Conservation (phyloP, 2,113 vertebrate genomes). For the Catharus fuscescens region DNA sequence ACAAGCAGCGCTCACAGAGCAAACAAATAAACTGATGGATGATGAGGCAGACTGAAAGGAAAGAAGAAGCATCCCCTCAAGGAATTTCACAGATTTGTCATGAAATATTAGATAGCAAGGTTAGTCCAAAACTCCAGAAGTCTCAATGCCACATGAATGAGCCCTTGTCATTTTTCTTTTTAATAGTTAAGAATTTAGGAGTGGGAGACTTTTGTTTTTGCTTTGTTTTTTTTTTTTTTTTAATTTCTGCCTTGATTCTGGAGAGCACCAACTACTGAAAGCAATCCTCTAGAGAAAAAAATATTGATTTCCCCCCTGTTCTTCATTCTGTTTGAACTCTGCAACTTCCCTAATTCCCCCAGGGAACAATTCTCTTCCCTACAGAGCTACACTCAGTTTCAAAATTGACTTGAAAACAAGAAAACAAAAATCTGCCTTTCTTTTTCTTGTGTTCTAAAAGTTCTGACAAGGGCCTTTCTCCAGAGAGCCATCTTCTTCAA, state of each 20-base stretch:
- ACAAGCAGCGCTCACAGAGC: neutral
- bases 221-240: neutral
- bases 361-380: conserved; percentile 62
- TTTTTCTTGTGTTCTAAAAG: conserved; percentile 59
- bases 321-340: conserved; percentile 58
- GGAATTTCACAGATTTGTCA: neutral
- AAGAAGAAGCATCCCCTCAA: neutral
- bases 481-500: conserved; percentile 65
- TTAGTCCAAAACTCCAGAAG: neutral
- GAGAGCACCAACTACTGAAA: conserved; percentile 13
- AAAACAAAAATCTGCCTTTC: conserved; percentile 68
- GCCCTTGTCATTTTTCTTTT: neutral
- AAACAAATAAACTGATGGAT: neutral
- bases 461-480: conserved; percentile 71
- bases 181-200: neutral
- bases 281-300: conserved; percentile 18
- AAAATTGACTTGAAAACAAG: conserved; percentile 68
- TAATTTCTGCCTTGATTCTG: conserved; percentile 44
- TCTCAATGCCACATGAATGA: neutral
- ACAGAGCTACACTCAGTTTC: conserved; percentile 53
- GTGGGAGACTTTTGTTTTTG: neutral
- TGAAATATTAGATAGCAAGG: neutral
- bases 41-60: neutral
- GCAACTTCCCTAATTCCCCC: conserved; percentile 49
- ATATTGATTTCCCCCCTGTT: conserved; percentile 4